Conservation (phyloP, 2,113 vertebrate species). For the Lycocorax pyrrhopterus region DNA sequence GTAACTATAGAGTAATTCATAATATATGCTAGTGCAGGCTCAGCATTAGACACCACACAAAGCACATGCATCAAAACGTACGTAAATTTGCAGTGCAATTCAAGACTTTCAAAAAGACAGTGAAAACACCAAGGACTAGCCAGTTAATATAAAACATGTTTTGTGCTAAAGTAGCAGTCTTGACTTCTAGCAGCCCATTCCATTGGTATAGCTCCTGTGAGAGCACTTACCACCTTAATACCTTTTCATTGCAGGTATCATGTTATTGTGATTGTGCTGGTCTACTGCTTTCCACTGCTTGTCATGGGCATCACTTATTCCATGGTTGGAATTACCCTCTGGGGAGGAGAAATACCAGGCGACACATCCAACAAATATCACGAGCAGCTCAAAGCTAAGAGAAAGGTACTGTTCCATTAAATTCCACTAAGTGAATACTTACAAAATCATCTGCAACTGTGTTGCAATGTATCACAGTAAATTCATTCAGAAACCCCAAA, state of each 20-base stretch:
- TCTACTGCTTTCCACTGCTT: conserved; percentile 90
- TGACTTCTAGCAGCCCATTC: neutral
- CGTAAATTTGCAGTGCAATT: neutral
- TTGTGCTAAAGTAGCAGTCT: neutral
- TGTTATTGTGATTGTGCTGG: conserved; percentile 85
- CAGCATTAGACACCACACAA: neutral
- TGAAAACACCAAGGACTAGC: neutral
- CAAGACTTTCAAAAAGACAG: neutral
- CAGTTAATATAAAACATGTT: neutral
- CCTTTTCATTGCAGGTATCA: conserved; percentile 82
- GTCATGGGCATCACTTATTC: conserved; percentile 96
- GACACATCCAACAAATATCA: conserved; percentile 93
- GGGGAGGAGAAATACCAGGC: conserved; percentile 96
- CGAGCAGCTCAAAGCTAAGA: conserved; percentile 91
- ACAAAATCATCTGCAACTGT: neutral
- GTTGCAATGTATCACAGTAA: neutral
- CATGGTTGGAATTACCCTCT: conserved; percentile 92
- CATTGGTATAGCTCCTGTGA: neutral
- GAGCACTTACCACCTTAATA: neutral
- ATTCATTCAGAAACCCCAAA: neutral
- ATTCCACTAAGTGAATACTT: neutral
- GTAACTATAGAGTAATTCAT: neutral
- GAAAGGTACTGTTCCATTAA: conserved; percentile 82
- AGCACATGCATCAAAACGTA: neutral
- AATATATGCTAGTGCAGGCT: neutral